A percentile compares a stretch with the other conserved stretches of the same genome.
Conservation (phyloP, 1,140 invertebrate species). For the Limonius californicus region DNA sequence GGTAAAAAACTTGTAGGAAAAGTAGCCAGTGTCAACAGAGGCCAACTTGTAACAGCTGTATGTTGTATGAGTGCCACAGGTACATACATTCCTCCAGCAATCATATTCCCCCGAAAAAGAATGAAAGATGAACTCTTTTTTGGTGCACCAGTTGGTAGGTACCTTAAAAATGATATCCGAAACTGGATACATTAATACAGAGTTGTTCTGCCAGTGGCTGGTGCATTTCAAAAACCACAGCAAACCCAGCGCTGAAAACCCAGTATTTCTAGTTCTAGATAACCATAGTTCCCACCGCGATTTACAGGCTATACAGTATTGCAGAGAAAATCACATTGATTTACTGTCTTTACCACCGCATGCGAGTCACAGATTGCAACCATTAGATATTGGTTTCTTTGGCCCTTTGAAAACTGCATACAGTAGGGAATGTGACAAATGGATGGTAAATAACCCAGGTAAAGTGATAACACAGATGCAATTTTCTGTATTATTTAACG, state of each 20-base stretch:
- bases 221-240: not conserved
- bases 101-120: conserved; percentile 44
- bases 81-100: conserved; percentile 19
- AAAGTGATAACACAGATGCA: conserved; percentile 27
- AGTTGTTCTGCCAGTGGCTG: conserved; percentile 20
- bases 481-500: conserved; percentile 21
- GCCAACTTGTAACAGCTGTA: conserved; percentile 15
- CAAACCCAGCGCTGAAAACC: not conserved
- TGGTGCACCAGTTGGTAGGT: conserved; percentile 13
- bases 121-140: conserved; percentile 28
- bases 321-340: conserved; percentile 37
- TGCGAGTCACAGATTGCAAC: conserved; percentile 43
- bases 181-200: conserved; percentile 9
- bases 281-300: conserved; percentile 10
- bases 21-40: conserved; percentile 12
- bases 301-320: conserved; percentile 22
- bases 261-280: conserved; percentile 10
- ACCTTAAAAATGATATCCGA: conserved; percentile 6
- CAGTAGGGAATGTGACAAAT: conserved; percentile 21
- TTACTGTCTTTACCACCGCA: conserved; percentile 43
- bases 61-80: conserved; percentile 26
- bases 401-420: conserved; percentile 37
- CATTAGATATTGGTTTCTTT: conserved; percentile 36
- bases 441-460: conserved; percentile 19
- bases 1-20: conserved; percentile 16